Evolutionary conservation across 2,797 vertebrate species (phyloP).

Genomic region (Todus mexicanus): DNA sequence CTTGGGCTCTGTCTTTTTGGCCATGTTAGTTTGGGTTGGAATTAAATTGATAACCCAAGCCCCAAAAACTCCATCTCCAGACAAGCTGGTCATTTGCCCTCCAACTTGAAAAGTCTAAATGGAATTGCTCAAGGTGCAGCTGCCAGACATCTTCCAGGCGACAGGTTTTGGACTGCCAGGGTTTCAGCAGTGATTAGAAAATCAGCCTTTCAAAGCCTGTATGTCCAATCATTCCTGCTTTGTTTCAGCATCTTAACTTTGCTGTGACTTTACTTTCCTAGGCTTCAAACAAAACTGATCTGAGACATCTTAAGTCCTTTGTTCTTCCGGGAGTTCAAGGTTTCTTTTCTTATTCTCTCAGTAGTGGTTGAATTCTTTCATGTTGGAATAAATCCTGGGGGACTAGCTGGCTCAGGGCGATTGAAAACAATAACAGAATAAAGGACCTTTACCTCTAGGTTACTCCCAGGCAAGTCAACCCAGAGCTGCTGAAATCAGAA

Average conservation of each 20-base stretch:
- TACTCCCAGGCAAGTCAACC: not conserved
- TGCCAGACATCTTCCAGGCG: not conserved
- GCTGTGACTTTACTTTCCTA: conserved; percentile 41
- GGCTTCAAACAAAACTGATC: conserved; percentile 55
- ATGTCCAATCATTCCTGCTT: conserved; percentile 34
- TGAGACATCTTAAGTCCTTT: conserved; percentile 50
- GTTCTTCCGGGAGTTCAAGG: conserved; percentile 60
- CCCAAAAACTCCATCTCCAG: not conserved
- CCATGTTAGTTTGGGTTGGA: not conserved
- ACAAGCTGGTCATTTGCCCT: not conserved
- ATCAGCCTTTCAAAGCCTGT: conserved; percentile 9
- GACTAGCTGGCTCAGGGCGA: not conserved
- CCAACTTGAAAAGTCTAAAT: not conserved
- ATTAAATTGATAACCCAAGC: not conserved
- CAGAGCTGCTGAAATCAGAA: not conserved
- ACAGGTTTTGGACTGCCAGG: not conserved
- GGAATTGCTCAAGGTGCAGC: not conserved
- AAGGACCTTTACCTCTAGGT: conserved; percentile 26
- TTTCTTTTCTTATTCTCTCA: conserved; percentile 40
- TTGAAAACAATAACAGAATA: not conserved
- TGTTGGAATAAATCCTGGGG: conserved; percentile 40
- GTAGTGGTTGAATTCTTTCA: conserved; percentile 32
- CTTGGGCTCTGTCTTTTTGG: not conserved
- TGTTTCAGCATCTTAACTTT: conserved; percentile 62
- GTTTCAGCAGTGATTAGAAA: not conserved